phyloP scores from a whole-genome alignment of 1,140 invertebrate species.

The Brachionus rotundiformis region DNA sequence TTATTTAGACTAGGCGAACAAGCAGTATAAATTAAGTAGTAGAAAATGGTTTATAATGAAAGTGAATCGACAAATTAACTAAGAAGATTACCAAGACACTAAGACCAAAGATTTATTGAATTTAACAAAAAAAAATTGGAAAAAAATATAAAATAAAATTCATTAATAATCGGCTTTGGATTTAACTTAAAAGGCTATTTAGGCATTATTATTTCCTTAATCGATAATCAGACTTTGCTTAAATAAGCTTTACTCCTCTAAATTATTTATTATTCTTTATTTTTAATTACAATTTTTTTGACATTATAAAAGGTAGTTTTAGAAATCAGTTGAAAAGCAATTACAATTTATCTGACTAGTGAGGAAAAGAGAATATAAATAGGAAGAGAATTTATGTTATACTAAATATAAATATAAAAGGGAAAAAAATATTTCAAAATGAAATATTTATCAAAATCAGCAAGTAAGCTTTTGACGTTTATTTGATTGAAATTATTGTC shows the following conservation, averaged over 20 bases:
- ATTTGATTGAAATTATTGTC: constrained; percentile 32
- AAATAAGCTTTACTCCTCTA: constrained; percentile 18
- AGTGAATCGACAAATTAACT: constrained; percentile 9
- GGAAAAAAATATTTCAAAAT: background rate
- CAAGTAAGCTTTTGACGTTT: constrained; percentile 39
- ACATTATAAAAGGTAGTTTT: constrained; percentile 39
- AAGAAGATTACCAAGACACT: background rate
- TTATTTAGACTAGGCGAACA: background rate
- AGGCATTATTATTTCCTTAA: constrained; percentile 11
- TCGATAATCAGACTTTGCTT: background rate
- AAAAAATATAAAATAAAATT: constrained; percentile 32
- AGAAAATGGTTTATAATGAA: background rate
- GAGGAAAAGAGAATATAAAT: constrained; percentile 30
- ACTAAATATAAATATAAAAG: background rate
- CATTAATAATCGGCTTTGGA: constrained; percentile 25
- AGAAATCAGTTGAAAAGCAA: constrained; percentile 26
- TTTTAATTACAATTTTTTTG: constrained; percentile 48
- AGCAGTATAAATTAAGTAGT: background rate
- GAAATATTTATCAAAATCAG: constrained; percentile 37
- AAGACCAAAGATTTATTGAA: background rate
- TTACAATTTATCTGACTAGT: constrained; percentile 10
- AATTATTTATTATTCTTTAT: constrained; percentile 18
- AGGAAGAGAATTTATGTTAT: constrained; percentile 19
- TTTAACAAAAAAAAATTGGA: background rate
- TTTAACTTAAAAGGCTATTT: constrained; percentile 20